phyloP scores from a whole-genome alignment of 2,113 vertebrate genomes.

The Prinia subflava region DNA sequence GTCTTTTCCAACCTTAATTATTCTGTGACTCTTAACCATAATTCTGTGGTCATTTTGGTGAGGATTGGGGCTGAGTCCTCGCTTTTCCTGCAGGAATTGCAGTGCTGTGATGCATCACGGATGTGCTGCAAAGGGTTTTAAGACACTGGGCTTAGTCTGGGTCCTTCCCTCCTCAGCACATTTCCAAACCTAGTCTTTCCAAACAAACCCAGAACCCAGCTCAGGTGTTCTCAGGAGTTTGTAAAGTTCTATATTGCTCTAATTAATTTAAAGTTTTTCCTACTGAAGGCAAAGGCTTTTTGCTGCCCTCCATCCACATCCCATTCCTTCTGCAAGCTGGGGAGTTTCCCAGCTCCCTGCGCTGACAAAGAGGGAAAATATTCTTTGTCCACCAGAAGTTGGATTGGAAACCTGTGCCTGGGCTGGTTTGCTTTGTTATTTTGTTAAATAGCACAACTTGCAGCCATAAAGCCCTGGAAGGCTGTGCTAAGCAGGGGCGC shows the following conservation, averaged over 20 bases:
- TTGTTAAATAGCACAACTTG: slow-evolving; percentile 31
- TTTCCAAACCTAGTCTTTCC: background rate
- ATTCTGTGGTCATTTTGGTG: background rate
- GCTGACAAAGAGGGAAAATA: background rate
- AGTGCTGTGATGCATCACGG: fast-evolving
- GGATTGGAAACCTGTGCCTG: background rate
- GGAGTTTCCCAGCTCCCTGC: background rate
- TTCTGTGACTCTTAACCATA: background rate
- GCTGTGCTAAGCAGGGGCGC: background rate
- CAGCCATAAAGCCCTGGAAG: slow-evolving; percentile 34
- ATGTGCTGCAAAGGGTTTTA: background rate
- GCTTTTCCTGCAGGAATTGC: background rate
- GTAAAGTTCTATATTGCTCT: background rate
- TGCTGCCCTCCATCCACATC: background rate
- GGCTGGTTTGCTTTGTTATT: background rate
- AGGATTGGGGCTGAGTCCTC: background rate
- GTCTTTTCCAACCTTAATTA: background rate
- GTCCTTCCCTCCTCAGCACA: background rate
- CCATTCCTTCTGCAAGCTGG: background rate
- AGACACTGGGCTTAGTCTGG: background rate
- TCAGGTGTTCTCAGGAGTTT: background rate
- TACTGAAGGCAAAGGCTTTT: fast-evolving
- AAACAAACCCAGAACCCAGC: background rate
- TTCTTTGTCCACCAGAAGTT: background rate
- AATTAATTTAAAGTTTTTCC: background rate